Evolutionary conservation across 2,113 vertebrate genomes (phyloP).

Genomic region (Laterallus jamaicensis): DNA sequence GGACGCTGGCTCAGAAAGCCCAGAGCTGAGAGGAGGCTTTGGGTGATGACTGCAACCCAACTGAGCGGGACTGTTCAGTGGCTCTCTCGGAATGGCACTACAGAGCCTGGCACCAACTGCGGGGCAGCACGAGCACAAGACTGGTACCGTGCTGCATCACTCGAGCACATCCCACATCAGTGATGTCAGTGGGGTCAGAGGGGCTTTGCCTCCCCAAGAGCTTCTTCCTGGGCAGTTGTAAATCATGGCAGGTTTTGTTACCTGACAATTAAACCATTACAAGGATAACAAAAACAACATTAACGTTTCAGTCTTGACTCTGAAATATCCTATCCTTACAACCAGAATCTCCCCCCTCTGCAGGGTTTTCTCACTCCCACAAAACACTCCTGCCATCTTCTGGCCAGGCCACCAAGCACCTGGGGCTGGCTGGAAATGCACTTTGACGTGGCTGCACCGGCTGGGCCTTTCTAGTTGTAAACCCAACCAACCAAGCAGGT

Average conservation of each 20-base stretch:
- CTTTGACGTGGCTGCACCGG: neutral
- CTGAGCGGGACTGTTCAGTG: rapidly evolving
- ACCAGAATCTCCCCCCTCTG: neutral
- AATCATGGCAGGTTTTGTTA: neutral
- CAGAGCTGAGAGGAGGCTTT: neutral
- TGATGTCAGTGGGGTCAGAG: rapidly evolving
- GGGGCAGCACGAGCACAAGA: neutral
- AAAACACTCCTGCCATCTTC: constrained; percentile 65
- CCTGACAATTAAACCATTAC: neutral
- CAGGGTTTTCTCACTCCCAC: neutral
- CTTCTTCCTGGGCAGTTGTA: neutral
- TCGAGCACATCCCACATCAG: rapidly evolving
- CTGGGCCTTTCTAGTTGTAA: neutral
- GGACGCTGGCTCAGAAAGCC: neutral
- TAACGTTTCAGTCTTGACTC: neutral
- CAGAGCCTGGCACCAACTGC: neutral
- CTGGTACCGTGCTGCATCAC: rapidly evolving
- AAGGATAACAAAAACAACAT: neutral
- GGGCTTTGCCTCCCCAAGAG: rapidly evolving
- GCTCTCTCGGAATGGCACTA: neutral
- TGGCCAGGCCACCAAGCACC: constrained; percentile 17
- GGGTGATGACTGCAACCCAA: neutral
- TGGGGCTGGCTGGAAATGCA: neutral
- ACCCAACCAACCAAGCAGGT: neutral
- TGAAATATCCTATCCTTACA: neutral